phyloP scores from a whole-genome alignment of 2,888 invertebrate species.

The Quadroppia sp. region DNA sequence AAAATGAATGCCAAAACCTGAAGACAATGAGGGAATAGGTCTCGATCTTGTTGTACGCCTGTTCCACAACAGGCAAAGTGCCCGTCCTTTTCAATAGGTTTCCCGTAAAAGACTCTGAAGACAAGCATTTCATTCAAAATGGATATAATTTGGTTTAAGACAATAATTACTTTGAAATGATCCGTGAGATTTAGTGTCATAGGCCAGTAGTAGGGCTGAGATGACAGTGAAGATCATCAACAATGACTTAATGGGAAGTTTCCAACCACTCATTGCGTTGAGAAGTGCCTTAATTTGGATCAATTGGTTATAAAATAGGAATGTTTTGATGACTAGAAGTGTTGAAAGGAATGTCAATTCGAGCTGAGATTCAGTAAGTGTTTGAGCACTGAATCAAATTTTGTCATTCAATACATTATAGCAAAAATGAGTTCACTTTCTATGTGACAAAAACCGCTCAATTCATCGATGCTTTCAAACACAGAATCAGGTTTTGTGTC shows the following conservation, averaged over 20 bases:
- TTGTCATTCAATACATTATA: background rate
- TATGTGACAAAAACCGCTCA: background rate
- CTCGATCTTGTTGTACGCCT: conserved; percentile 42
- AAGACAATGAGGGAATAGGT: conserved; percentile 42
- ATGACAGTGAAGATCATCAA: conserved; percentile 50
- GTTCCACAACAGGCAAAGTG: conserved; percentile 42
- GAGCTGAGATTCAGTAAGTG: background rate
- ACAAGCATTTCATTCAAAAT: no score
- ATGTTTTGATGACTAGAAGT: conserved; percentile 7
- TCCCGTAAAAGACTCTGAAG: conserved; percentile 50
- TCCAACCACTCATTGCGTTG: conserved; percentile 49
- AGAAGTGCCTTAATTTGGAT: conserved; percentile 51
- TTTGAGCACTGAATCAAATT: background rate
- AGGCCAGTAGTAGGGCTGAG: conserved; percentile 49
- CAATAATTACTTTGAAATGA: conserved; percentile 50
- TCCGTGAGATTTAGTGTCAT: conserved; percentile 51
- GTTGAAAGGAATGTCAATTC: background rate
- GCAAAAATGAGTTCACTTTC: background rate
- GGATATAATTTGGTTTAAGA: conserved; percentile 27
- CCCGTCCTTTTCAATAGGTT: conserved; percentile 51
- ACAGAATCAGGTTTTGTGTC: no score
- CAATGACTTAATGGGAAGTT: conserved; percentile 51
- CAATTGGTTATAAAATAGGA: background rate
- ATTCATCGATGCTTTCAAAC: no score
- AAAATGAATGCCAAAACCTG: conserved; percentile 37